A percentile compares a stretch with the other conserved stretches of the same genome.
Evolutionary conservation across 2,888 invertebrate genomes (phyloP).

Genomic region (Amiota communis): DNA sequence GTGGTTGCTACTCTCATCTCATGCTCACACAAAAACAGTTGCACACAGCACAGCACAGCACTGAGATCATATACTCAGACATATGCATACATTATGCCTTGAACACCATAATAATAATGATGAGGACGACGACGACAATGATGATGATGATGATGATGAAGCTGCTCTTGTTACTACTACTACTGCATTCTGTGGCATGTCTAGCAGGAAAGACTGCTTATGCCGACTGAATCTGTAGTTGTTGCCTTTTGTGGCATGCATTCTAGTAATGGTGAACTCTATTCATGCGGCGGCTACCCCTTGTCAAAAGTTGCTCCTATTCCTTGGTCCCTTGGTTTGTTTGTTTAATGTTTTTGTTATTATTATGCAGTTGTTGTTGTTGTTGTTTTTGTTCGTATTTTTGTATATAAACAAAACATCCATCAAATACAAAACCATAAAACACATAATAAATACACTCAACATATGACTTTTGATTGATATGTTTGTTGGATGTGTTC

Average conservation of each 20-base stretch:
- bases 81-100: not conserved
- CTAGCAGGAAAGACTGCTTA: no score
- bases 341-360: slow-evolving; percentile 3
- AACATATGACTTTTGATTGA: slow-evolving; percentile 54
- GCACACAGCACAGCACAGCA: not conserved
- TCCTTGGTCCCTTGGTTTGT: not conserved
- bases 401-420: slow-evolving; percentile 60
- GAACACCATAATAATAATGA: not conserved
- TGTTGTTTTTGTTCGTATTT: slow-evolving; percentile 6
- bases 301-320: slow-evolving; percentile 37
- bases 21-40: not conserved
- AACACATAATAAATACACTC: slow-evolving; percentile 51
- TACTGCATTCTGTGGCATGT: not conserved
- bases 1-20: not conserved
- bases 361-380: not conserved
- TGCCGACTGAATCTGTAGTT: no score
- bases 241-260: slow-evolving; percentile 4
- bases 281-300: slow-evolving; percentile 37
- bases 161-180: slow-evolving; percentile 1
- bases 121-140: not conserved
- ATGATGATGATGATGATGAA: not conserved
- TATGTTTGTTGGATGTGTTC: slow-evolving; percentile 15
- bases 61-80: not conserved
- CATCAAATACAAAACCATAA: slow-evolving; percentile 55
- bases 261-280: slow-evolving; percentile 39